These are phyloP conservation scores for Listronotus oregonensis DNA, from an alignment of 1,140 invertebrate genomes.

Conservation along the genomic window DNA sequence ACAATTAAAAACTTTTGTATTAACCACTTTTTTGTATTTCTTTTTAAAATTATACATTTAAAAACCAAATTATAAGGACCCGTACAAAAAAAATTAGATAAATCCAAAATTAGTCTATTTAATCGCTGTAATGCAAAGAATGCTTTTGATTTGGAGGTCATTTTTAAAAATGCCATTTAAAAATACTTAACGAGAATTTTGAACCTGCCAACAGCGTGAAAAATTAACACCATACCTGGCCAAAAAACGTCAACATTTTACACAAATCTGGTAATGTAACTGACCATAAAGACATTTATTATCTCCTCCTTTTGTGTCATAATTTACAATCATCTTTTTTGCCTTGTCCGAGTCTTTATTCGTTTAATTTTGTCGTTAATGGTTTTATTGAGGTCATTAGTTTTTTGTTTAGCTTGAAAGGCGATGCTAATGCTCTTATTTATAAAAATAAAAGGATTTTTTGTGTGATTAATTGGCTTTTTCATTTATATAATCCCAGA, in stretches of 20 bases:
- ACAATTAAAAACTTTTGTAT: too few species aligned
- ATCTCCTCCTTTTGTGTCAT: conserved; percentile 16
- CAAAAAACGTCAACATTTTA: conserved; percentile 31
- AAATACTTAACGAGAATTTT: conserved; percentile 2
- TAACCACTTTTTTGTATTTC: too few species aligned
- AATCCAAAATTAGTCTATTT: too few species aligned
- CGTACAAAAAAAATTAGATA: too few species aligned
- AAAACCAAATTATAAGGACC: too few species aligned
- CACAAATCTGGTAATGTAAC: conserved; percentile 25
- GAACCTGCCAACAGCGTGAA: conserved; percentile 16
- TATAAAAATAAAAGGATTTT: conserved; percentile 1
- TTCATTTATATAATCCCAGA: background rate
- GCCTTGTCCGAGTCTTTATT: conserved; percentile 13
- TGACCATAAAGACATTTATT: conserved; percentile 27
- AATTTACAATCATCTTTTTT: conserved; percentile 32
- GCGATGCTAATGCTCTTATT: conserved; percentile 11
- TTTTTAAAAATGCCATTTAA: background rate
- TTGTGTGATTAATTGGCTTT: background rate
- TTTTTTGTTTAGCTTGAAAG: conserved; percentile 15
- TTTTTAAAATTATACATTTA: too few species aligned
- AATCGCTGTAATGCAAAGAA: too few species aligned
- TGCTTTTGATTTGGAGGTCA: background rate
- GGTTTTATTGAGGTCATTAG: conserved; percentile 26
- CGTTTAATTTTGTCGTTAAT: conserved; percentile 25
- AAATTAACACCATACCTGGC: conserved; percentile 26